Evolutionary conservation across 92 coral and sea anemone species (phyloP), one percentile per base, ranked within the genome.

Genomic region (Palythoa grandis): DNA sequence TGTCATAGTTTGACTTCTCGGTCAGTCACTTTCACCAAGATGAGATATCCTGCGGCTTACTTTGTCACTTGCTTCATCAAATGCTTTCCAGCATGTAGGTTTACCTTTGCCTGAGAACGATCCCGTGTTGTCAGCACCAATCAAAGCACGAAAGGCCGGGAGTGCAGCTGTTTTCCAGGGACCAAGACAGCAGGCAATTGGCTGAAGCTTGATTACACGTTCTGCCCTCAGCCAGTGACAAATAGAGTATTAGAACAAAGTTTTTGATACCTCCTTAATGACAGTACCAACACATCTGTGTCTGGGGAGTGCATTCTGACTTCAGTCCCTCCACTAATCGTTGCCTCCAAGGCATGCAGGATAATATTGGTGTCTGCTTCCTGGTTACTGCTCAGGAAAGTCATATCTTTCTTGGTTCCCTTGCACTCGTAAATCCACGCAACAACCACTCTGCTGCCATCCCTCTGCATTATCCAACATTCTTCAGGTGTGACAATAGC

Each of bases 141-240:
- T 74, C 61, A 74, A 70, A 23, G 86, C 80, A 60, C 67, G 89
- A 68, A 87, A 79, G 66, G 86, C 86, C 19, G 73, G 86, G 2
- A 79, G 79, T 52, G 90, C 82, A 15, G 90, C 90, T 76, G 72
- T 78, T 40, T 47, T 87, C 43, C 52, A 85, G 50, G 71, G 86
- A 17, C 86, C 90, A 74, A 83, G 91, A 43, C 52, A 60, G 22
- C 58, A 61, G 54, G 79, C 86, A 54, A 77, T 78, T 47, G 90
- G 73, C 84, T 66, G 65, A 61, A 79, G 71, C 74, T 79, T 69
- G 85, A 87, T 87, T 13, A 35, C 56, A 22, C 72, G 72, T 68
- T 52, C 75, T 86, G 70, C 16, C 80, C 79, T 50, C 61, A 56
- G 47, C 86, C 90, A 68, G 86, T 87, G 40, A 54, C 86, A 70